These are phyloP conservation scores for Artibeus lituratus DNA, from an alignment of 2,797 vertebrate genomes.

Conservation along the genomic window DNA sequence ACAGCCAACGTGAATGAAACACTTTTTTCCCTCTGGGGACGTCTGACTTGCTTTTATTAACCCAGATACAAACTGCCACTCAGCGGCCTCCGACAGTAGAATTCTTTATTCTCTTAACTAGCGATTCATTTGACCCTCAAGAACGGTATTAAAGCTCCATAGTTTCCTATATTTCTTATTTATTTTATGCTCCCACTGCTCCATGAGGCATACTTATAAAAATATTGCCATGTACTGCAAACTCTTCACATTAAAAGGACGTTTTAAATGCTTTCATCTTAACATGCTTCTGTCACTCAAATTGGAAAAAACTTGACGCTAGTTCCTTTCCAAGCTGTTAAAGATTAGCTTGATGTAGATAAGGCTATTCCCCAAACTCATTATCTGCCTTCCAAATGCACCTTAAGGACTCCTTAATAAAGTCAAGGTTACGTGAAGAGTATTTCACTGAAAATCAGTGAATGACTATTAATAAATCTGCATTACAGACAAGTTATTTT, in stretches of 20 bases:
- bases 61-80: constrained; percentile 69
- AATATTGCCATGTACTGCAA: constrained; percentile 73
- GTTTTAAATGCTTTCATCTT: constrained; percentile 80
- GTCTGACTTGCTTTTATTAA: constrained; percentile 75
- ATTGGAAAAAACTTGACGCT: constrained; percentile 82
- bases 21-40: constrained; percentile 62
- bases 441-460: constrained; percentile 84
- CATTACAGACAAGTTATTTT: constrained; percentile 82
- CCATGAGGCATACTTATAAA: constrained; percentile 70
- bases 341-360: constrained; percentile 87
- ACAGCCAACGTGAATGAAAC: constrained; percentile 61
- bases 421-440: constrained; percentile 86
- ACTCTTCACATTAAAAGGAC: constrained; percentile 81
- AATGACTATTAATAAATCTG: constrained; percentile 86
- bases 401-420: constrained; percentile 88
- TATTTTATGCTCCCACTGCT: constrained; percentile 73
- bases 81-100: constrained; percentile 47
- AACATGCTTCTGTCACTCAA: constrained; percentile 80
- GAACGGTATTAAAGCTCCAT: constrained; percentile 71
- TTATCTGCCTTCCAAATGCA: constrained; percentile 87
- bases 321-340: constrained; percentile 85
- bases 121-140: constrained; percentile 65
- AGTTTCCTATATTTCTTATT: constrained; percentile 72
- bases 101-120: constrained; percentile 71
- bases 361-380: constrained; percentile 87